Evolutionary conservation across 37 sponge, comb jelly and placozoan species (phyloP), one percentile per base, ranked within the genome.

Genomic region (Petrosia ficiformis): DNA sequence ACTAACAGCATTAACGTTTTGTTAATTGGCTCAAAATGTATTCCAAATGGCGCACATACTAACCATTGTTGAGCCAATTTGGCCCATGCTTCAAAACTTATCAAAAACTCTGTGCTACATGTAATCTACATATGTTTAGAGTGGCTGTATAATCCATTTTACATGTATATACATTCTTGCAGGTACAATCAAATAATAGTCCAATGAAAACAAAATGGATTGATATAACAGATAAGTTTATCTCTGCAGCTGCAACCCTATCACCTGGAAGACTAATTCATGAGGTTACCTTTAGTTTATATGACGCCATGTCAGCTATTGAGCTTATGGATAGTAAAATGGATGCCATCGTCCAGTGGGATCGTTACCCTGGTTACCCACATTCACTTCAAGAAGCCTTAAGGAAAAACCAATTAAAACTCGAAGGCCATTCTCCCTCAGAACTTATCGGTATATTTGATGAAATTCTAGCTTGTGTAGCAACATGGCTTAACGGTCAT

Each of bases 231-330:
- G 74, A 42, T 2, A 30, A 43, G 38, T 86, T 94, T 25, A 74
- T 48, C 2, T 3, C 31, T 29, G 65, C 79, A 4, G 87, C 85
- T 10, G 10, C 37, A 1, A 35, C 65, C 1, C 72, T 94, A 25
- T 61, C 31, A 0, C 81, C 71, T 4, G 94, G 94, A 0, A 87
- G 89, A 65, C 85, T 96, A 29, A 61, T 96, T 32, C 91, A 90
- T 16, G 93, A 84, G 39, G 36, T 66, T 41, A 58, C 75, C 61
- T 99, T 99, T 72, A 84, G 83, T 66, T 80, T 99, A n/a, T 84
- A 83, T 65, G 96, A 95, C 42, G 96, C 96, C 32, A 99, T 99
- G 99, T 85, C 94, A 36, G 99, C 99, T 5, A 82, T 95, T 34
- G 99, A 99, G 57, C 69, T 99, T 30, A 85, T 89, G 85, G 99